Base-by-base conservation (phyloP, 2,888 invertebrate species). In the Axea sp. region DNA sequence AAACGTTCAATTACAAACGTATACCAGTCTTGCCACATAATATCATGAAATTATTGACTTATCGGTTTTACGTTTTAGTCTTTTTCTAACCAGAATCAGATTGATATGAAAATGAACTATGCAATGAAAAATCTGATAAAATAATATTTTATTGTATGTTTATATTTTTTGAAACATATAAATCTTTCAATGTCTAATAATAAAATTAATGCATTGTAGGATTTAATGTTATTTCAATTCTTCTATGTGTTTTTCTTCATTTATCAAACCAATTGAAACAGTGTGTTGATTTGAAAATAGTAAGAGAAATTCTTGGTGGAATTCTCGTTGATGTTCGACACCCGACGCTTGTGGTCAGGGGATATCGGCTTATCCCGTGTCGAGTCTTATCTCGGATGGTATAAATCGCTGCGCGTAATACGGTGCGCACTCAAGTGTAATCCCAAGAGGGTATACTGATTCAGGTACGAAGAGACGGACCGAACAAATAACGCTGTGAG, bases 351-450 rank as follows among this genome's bases (percentile, higher is more conserved):
- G 76, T 74, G 75, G 49, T 72, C 69, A 74, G 30, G 15, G 47
- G 39, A 62, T 53, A 60, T 68, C 75, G 67, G 78, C 77, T 77
- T 80, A 80, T 79, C 78, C 51, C 69, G 30, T 41, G 71, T 37
- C 53, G 62, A 12, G 24, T 37, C 55, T 75, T 76, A 76, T 76
- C 76, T 55, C 28, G 53, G 65, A 73, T 69, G 71, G 69, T 76
- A 80, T 82, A 79, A 83, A 81, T 81, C 79, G 78, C 73, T 65
- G 67, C 73, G 65, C 60, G 76, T 76, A 73, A 53, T 72, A 72
- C 76, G 57, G 64, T 71, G 53, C 37, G 30, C 26, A 12, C 17
- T 68, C 53, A 14, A 31, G 43, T 31, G 53, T 39, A 75, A 65
- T 60, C 64, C 43, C 59, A n/a, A 28, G 47, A 60, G 24, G 14